Evolutionary conservation across 2,113 vertebrate genomes (phyloP), one percentile per base, ranked within the genome.

Genomic region (Etia nguti): DNA sequence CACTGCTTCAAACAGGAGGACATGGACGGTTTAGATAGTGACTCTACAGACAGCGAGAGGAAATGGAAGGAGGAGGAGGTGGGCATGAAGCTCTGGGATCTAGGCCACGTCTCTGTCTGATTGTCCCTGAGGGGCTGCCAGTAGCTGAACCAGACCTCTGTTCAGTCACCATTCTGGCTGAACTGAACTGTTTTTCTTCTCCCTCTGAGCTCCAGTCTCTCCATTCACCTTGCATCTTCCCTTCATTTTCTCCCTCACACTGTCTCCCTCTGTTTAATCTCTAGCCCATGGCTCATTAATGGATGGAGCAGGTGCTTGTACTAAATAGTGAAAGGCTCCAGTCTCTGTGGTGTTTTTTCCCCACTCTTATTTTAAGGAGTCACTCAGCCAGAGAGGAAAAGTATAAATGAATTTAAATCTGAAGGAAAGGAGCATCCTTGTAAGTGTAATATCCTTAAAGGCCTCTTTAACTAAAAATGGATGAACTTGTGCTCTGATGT

Each of bases 61-160:
- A 86, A 82, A 54, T 31, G 5, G 80, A 83, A 62, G 43, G 75
- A 79, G 52, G 60, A 80, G 80, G 80, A 80, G 83, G 85, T 82
- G 79, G 84, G 75, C 79, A 80, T 84, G 79, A 62, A 80, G 57
- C 31, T 68, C 26, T 3, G 5, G 85, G 85, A 93, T 91, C 57
- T 88, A 90, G 90, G 88, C 89, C 90, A 89, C 86, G 52, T 84
- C 88, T 91, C 90, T 12, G 73, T 90, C 84, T 81, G 81, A 80
- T 54, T 77, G 79, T 84, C 88, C 90, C 84, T 48, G 55, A 80
- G 79, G 84, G 87, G 85, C 77, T 80, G 85, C 86, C 89, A 89
- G 84, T 4, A 81, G 70, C 89, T 89, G 90, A 92, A 91, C 13
- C 79, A 87, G 90, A 80, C 79, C 82, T 90, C 90, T 88, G 84